Conservation (phyloP, 2,888 invertebrate genomes). For the Laothoe populi region DNA sequence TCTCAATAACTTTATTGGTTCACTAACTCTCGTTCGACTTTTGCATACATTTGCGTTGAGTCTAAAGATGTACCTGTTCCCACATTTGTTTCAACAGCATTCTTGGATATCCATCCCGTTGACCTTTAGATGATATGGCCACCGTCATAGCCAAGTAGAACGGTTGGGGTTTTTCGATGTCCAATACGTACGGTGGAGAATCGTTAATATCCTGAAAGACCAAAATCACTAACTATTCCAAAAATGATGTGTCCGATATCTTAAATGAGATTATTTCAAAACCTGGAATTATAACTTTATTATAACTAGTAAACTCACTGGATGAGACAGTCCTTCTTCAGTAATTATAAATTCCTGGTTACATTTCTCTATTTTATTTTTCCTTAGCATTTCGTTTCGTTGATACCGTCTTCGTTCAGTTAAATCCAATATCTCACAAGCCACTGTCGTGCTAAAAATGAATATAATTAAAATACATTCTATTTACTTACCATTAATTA, state of each 20-base stretch:
- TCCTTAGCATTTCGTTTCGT: conserved; percentile 64
- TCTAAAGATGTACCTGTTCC: conserved; percentile 62
- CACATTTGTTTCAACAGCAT: conserved; percentile 74
- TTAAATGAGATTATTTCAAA: no score
- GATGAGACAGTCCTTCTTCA: conserved; percentile 66
- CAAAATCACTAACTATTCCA: not conserved
- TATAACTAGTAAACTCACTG: conserved; percentile 49
- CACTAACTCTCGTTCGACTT: not conserved
- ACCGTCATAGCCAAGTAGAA: conserved; percentile 69
- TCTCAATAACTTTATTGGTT: not conserved
- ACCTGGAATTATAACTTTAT: no score
- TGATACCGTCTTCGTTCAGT: conserved; percentile 70
- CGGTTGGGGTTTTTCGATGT: conserved; percentile 68
- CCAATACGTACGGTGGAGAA: conserved; percentile 70
- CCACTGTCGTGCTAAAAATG: conserved; percentile 63
- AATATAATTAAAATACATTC: conserved; percentile 21
- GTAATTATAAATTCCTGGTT: conserved; percentile 76
- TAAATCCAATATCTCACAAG: conserved; percentile 75
- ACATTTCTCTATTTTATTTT: conserved; percentile 70
- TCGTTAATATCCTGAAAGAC: conserved; percentile 71
- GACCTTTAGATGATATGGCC: conserved; percentile 72
- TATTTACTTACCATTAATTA: not conserved
- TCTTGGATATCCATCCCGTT: conserved; percentile 72
- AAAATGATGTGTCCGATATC: no score
- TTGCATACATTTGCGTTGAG: not conserved